Conservation (phyloP, 2,888 invertebrate species). For the Drosophila seclusa region DNA sequence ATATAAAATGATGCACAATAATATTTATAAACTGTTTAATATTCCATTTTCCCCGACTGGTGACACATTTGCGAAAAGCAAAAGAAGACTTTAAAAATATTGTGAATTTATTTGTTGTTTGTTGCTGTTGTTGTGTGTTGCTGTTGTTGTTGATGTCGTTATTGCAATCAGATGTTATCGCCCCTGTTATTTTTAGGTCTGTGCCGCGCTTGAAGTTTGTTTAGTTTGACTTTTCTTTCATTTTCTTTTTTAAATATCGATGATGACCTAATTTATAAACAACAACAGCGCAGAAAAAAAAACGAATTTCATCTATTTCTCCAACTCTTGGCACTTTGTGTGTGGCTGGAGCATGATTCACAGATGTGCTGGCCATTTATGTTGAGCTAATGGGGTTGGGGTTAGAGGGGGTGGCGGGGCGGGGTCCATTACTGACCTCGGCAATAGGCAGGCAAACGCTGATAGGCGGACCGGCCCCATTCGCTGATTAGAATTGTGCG, state of each 20-base stretch:
- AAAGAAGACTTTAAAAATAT: not conserved
- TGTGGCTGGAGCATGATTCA: constrained; percentile 59
- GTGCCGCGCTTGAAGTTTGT: constrained; percentile 46
- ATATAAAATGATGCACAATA: not conserved
- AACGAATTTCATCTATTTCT: constrained; percentile 37
- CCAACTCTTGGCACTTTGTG: constrained; percentile 11
- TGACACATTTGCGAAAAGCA: constrained; percentile 39
- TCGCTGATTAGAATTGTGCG: constrained; percentile 63
- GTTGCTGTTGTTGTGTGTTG: not conserved
- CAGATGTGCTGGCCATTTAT: constrained; percentile 20
- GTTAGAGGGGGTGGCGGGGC: not conserved
- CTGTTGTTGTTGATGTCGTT: constrained; percentile 8
- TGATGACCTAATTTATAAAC: constrained; percentile 69
- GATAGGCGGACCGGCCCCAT: constrained; percentile 31
- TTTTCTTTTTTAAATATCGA: constrained; percentile 28
- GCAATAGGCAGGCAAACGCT: constrained; percentile 47
- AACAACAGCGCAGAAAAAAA: constrained; percentile 2
- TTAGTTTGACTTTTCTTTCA: constrained; percentile 13
- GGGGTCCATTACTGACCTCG: constrained; percentile 67
- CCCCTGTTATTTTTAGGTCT: constrained; percentile 31
- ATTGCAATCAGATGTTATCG: constrained; percentile 45
- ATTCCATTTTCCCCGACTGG: not conserved
- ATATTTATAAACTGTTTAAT: not conserved
- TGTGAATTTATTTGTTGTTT: not conserved
- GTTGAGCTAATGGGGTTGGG: not conserved